Evolutionary conservation across 2,797 vertebrate species (phyloP).

Genomic region (Alcedo quadribrachys): DNA sequence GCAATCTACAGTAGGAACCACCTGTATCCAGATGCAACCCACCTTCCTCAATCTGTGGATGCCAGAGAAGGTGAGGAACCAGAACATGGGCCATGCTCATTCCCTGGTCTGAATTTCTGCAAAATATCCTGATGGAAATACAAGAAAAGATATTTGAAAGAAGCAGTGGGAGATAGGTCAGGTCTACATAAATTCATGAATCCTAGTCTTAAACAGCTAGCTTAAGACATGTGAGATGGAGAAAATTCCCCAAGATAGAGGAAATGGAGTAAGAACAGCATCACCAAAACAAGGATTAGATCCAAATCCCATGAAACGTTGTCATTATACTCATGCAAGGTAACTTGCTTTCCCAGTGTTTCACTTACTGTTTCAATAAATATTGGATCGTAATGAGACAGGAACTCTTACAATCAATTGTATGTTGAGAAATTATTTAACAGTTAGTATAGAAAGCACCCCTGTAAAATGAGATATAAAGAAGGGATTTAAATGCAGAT

Average conservation of each 20-base stretch:
- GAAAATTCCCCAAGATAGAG: neutral
- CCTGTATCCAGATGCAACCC: neutral
- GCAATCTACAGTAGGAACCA: neutral
- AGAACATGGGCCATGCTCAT: neutral
- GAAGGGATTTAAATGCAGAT: neutral
- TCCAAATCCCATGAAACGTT: neutral
- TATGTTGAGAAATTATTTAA: neutral
- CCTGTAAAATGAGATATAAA: neutral
- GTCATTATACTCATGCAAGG: neutral
- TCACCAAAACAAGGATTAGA: neutral
- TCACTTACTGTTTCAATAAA: neutral
- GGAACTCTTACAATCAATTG: neutral
- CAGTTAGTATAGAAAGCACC: neutral
- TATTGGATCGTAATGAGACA: neutral
- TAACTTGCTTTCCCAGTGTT: neutral
- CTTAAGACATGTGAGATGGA: neutral
- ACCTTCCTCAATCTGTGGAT: neutral
- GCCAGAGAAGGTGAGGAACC: neutral
- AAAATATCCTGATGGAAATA: neutral
- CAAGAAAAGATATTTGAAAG: neutral
- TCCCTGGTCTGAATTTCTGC: neutral
- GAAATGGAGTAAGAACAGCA: neutral
- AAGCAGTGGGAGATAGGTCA: neutral
- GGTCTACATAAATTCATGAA: neutral
- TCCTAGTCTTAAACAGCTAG: neutral